Evolutionary conservation across 2,113 vertebrate genomes (phyloP).

Genomic region (Aegithalos caudatus): DNA sequence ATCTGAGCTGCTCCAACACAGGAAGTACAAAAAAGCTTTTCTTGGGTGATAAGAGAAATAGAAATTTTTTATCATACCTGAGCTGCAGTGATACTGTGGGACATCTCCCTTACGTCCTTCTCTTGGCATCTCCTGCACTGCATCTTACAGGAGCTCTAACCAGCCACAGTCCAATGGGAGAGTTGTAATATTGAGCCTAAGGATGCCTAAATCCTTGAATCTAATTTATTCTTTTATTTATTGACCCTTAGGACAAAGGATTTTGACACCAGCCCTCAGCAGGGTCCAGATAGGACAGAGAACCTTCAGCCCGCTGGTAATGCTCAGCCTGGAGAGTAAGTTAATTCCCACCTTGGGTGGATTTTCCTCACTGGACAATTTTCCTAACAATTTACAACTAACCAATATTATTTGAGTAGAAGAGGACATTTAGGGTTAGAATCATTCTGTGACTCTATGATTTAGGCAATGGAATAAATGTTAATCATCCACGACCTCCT

Average conservation of each 20-base stretch:
- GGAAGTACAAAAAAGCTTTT: background rate
- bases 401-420: background rate
- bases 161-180: background rate
- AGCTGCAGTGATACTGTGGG: background rate
- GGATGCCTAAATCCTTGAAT: background rate
- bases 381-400: background rate
- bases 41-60: background rate
- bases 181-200: background rate
- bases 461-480: conserved; percentile 43
- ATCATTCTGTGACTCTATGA: background rate
- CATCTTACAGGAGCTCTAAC: background rate
- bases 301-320: conserved; percentile 21
- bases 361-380: background rate
- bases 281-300: conserved; percentile 67
- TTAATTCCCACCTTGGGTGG: background rate
- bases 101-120: background rate
- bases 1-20: background rate
- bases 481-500: background rate
- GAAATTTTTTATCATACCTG: background rate
- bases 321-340: conserved; percentile 71
- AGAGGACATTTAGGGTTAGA: background rate
- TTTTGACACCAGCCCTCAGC: conserved; percentile 64
- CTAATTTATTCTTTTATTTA: background rate
- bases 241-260: conserved; percentile 43
- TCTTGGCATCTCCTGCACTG: background rate